Percentiles rank a stretch among this genome's conserved stretches.
Evolutionary conservation across 2,888 invertebrate genomes (phyloP).

Genomic region (Tanypteryx hageni): DNA sequence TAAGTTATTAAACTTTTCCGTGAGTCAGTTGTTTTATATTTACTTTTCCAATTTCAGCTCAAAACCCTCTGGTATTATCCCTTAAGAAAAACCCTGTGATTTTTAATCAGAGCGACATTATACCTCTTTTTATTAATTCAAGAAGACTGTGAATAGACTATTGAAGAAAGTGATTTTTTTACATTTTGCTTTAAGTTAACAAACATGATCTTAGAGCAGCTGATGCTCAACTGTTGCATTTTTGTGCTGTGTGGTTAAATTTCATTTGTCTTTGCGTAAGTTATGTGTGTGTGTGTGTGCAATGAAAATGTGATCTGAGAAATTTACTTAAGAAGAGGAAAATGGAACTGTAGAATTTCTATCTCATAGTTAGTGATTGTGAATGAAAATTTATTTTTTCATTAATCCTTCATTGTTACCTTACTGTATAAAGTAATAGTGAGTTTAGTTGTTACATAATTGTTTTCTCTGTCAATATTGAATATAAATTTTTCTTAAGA

Average conservation of each 20-base stretch:
- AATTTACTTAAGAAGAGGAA: background rate
- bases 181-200: background rate
- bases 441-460: background rate
- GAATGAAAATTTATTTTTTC: background rate
- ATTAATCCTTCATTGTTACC: background rate
- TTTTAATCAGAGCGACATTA: conserved; percentile 49
- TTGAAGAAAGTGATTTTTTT: background rate
- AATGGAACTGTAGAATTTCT: conserved; percentile 1
- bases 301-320: background rate
- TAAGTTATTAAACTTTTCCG: no score
- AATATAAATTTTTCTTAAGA: background rate
- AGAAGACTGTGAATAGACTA: conserved; percentile 53
- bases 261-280: conserved; percentile 25
- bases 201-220: background rate
- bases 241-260: conserved; percentile 9
- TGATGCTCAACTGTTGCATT: conserved; percentile 3
- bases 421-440: background rate
- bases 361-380: background rate
- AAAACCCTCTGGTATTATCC: background rate
- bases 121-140: conserved; percentile 44
- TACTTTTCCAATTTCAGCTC: conserved; percentile 40
- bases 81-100: conserved; percentile 39
- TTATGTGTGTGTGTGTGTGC: conserved; percentile 27
- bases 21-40: background rate
- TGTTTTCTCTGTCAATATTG: background rate